phyloP scores from a whole-genome alignment of 1,140 invertebrate genomes.

The Brachionus rubens region DNA sequence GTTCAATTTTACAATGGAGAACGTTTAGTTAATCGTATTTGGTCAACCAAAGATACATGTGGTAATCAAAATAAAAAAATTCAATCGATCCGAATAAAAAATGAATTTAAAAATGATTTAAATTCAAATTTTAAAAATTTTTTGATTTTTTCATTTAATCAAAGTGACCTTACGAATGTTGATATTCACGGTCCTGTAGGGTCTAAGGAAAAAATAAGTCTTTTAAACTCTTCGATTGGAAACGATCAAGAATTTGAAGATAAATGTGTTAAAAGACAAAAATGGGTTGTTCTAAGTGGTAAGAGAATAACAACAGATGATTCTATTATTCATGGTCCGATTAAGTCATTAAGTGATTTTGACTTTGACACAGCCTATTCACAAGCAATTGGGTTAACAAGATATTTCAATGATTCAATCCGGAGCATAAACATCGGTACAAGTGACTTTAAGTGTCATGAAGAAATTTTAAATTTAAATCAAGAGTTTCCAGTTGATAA shows the following conservation, averaged over 20 bases:
- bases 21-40: not conserved
- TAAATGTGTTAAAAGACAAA: not conserved
- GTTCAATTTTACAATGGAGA: not conserved
- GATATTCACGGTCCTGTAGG: not conserved
- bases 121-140: not conserved
- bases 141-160: not conserved
- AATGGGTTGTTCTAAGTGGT: not conserved
- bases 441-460: not conserved
- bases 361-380: not conserved
- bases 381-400: not conserved
- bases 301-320: not conserved
- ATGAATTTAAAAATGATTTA: not conserved
- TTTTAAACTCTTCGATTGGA: not conserved
- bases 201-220: not conserved
- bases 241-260: not conserved
- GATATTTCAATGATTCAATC: not conserved
- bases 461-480: not conserved
- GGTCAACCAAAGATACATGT: not conserved
- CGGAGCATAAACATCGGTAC: not conserved
- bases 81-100: not conserved
- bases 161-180: not conserved
- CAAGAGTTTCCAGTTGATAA: conserved; percentile 3
- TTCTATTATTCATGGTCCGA: not conserved
- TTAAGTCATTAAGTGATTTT: not conserved
- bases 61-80: not conserved